Base-by-base conservation (phyloP, 1,140 invertebrate species). In the Lanistes nyassanus region DNA sequence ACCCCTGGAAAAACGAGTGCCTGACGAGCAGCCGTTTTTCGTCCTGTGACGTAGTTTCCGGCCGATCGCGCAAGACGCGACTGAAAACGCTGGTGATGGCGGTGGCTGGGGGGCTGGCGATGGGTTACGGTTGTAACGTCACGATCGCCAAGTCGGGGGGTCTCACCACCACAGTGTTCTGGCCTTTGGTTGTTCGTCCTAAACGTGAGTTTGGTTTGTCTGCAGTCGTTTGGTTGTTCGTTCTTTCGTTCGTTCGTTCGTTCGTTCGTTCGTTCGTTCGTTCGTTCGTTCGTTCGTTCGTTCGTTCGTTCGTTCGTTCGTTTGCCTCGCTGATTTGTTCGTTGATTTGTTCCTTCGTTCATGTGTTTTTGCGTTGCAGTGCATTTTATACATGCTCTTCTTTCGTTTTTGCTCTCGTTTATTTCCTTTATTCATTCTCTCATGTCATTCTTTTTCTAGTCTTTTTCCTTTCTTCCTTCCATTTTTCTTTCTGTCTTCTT, bases 121-220 rank as follows among this genome's bases (percentile, higher is more conserved):
- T n/a, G 56, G 23, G 9, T 11, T 60, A 60, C 29, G 56, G 56
- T 9, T 60, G 56, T 60, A 60, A 60, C 56, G 56, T 60, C 56
- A 60, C 3, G 11, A 26, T 60, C 56, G 23, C 56, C 3, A 60
- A 7, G 29, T n/a, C 56, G 13, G 56, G 56, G 29, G 56, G 56
- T 23, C 7, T n/a, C n/a, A 60, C 56, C n/a, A 23, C 2, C 23
- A 60, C n/a, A 9, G 56, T 60, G 56, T 60, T 23, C 9, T 60
- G 56, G 56, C n/a, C 23, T 3, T 23, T 60, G 23, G 9, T 23
- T n/a, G 56, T 60, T 31, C 23, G 9, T 31, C 9, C 9, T 9
- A 60, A 60, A 31, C 23, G 56, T 60, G n/a, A 60, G 56, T 60
- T 23, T 53, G 51, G 13, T 53, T 11, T 53, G 13, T 11, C 23